These are phyloP conservation scores for Percopsis omiscomaycus DNA, from an alignment of 2,797 vertebrate species.

Conservation along the genomic window DNA sequence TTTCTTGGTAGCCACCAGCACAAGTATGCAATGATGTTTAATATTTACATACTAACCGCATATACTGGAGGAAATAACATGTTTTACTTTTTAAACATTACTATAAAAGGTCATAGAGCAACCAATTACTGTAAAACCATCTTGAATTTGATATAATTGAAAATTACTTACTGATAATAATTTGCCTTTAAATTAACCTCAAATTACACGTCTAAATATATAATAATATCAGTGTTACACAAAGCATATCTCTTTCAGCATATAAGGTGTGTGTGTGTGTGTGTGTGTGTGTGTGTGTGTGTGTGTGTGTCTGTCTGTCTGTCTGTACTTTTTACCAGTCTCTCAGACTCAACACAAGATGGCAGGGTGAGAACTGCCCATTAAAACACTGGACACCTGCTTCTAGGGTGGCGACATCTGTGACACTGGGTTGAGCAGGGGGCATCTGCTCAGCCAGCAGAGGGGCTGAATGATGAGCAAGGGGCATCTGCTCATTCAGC, in stretches of 20 bases:
- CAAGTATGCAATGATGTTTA: conserved; percentile 55
- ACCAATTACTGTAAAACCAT: neutral
- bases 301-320: neutral
- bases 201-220: too few species aligned
- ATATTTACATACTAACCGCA: conserved; percentile 70
- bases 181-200: too few species aligned
- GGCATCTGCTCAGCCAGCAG: conserved; percentile 63
- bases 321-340: neutral
- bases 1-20: conserved; percentile 69
- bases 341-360: conserved; percentile 31
- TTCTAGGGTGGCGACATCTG: conserved; percentile 67
- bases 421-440: conserved; percentile 54
- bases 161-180: too few species aligned
- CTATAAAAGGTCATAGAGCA: neutral
- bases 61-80: neutral
- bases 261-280: conserved; percentile 2
- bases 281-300: neutral
- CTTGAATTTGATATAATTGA: too few species aligned
- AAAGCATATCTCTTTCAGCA: too few species aligned
- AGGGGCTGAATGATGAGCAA: conserved; percentile 35
- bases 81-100: too few species aligned
- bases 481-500: conserved; percentile 60
- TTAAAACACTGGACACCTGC: conserved; percentile 55
- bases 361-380: conserved; percentile 31
- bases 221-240: too few species aligned